Conservation (phyloP, 2,888 invertebrate genomes). For the Patella caerulea region DNA sequence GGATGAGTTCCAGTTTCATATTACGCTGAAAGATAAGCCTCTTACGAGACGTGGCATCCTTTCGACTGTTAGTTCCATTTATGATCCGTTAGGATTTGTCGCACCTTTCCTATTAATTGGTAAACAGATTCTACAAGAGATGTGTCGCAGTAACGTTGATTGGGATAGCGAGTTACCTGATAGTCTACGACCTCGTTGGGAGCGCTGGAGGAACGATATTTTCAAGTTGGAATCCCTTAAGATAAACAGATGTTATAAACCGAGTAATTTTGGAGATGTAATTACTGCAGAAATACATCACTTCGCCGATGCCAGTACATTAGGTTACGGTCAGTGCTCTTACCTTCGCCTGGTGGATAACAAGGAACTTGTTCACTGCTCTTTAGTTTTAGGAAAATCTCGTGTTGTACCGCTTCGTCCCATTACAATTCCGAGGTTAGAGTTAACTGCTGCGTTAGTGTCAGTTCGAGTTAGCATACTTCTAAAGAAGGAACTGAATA, state of each 20-base stretch:
- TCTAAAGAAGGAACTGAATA: constrained; percentile 31
- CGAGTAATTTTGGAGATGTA: background rate
- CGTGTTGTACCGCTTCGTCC: background rate
- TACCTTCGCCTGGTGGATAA: background rate
- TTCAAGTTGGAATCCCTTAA: background rate
- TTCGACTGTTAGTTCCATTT: constrained; percentile 13
- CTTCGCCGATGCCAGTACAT: constrained; percentile 9
- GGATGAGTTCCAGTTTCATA: background rate
- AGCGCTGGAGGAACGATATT: background rate
- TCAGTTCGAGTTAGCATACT: constrained; percentile 36
- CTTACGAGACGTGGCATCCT: background rate
- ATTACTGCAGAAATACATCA: background rate
- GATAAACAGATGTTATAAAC: background rate
- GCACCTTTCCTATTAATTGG: constrained; percentile 21
- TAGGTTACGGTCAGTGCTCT: constrained; percentile 5
- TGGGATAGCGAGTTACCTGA: constrained; percentile 22
- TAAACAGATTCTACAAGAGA: constrained; percentile 24
- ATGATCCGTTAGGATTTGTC: constrained; percentile 26
- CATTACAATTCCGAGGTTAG: constrained; percentile 39
- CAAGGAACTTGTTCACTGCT: background rate
- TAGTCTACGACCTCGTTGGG: background rate
- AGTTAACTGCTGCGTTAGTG: constrained; percentile 37
- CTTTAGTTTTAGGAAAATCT: background rate
- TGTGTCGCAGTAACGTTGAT: constrained; percentile 15
- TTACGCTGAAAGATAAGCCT: too few species aligned